Conservation (phyloP, 2,797 vertebrate genomes). For the Galago senegalensis region DNA sequence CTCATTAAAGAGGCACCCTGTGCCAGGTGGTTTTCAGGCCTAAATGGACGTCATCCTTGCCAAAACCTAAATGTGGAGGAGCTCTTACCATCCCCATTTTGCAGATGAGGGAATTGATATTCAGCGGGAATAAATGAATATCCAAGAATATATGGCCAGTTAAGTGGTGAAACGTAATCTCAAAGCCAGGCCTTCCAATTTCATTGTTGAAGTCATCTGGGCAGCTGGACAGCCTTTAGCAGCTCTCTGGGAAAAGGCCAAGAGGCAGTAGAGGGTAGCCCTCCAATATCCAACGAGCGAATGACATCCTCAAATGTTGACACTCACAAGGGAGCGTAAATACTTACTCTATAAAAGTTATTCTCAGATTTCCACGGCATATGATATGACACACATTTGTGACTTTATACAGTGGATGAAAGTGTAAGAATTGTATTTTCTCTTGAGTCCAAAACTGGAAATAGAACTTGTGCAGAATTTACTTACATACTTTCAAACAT, state of each 20-base stretch:
- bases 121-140: constrained; percentile 8
- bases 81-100: background rate
- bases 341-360: constrained; percentile 20
- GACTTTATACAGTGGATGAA: background rate
- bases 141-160: background rate
- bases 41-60: background rate
- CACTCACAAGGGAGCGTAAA: background rate
- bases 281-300: background rate
- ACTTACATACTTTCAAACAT: constrained; percentile 21
- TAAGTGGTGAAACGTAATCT: background rate
- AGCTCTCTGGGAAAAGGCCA: background rate
- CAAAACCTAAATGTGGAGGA: background rate
- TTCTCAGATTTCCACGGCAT: background rate
- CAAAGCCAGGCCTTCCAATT: background rate
- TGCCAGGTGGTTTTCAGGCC: background rate
- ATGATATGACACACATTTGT: background rate
- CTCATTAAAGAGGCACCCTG: background rate
- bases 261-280: background rate
- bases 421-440: constrained; percentile 11
- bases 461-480: constrained; percentile 31
- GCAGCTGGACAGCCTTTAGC: background rate
- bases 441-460: background rate
- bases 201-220: background rate
- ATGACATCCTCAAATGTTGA: constrained; percentile 2
- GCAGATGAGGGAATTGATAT: background rate